Base-by-base conservation (phyloP, 2,888 invertebrate species). In the Unio delphinus region DNA sequence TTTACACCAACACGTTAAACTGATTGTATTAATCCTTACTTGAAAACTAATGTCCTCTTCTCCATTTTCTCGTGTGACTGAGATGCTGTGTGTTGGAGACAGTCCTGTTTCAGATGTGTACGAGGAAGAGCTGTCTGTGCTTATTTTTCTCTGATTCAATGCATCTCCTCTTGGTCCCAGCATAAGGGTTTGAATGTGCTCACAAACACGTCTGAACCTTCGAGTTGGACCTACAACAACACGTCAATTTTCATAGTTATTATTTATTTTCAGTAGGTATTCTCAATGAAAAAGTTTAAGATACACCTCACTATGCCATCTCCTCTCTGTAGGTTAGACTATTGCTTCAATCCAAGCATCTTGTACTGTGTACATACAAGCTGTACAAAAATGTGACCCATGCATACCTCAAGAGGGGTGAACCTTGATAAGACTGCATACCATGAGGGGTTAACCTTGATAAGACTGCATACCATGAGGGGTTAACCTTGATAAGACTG, bases 151-250 rank as follows among this genome's bases (percentile, higher is more conserved):
- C 66, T 84, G 83, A 72, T 84, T 85, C 23, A 84, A 78, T 26
- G 81, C 80, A 62, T 86, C 86, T 30, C 86, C 86, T 28, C 89
- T 83, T 64, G 85, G 86, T 34, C 88, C 83, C 68, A 88, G 73
- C 81, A 89, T 86, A 68, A 89, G 75, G 30, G 87, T 83, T 78
- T 98, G 98, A 79, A 98, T 96, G 91, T 98, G 96, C 89, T 98
- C 98, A 91, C 98, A 98, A 80, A 98, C 96, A 84, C 98, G 93
- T 68, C 97, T 93, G 91, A 98, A 98, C 74, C 98, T 93, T 69
- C 98, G 93, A 83, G 97, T 96, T 89, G 98, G 98, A 73, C 98
- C 97, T 96, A 90, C 30, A 87, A 84, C 15, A 64, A 3, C 23
- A 26, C 11, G 11, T 30, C 15, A 28, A 20, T 8, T 26, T 61